Evolutionary conservation across 2,113 vertebrate genomes (phyloP), one percentile per base, ranked within the genome.

Genomic region (Menura novaehollandiae): DNA sequence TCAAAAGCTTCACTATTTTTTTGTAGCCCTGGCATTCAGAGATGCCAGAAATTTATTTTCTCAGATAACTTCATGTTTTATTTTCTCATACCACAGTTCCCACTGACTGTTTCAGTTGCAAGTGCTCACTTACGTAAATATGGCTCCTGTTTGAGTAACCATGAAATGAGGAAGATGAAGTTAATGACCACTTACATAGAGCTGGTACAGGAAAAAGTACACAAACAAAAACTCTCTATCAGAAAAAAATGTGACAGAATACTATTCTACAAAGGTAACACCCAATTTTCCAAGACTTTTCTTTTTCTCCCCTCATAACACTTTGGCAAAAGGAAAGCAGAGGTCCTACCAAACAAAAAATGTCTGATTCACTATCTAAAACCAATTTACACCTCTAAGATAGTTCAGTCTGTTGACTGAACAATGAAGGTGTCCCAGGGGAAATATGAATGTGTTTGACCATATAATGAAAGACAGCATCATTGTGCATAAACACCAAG

Each of bases 111-210:
- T 94, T 88, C 5, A 1, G 85, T 39, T 92, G 63, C 59, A 47
- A 94, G 72, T 11, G 23, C 43, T 90, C 46, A 22, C 82, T 96
- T 91, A 91, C 5, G 15, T 84, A 95, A 96, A 88, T 13, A 77
- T 11, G 33, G 77, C 46, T 63, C 18, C 35, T 9, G 2, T 84
- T 91, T 95, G 73, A 97, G 91, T 78, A 97, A 95, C 43, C 46
- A 32, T 19, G 47, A 96, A 95, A 95, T 55, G 89, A 91, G 86
- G 88, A 96, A 95, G 88, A 86, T 41, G 13, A 85, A 78, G 26
- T 82, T 85, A 95, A 89, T 91, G 74, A 85, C 73, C 71, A 79
- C 66, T 91, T 83, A 72, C 44, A 82, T 53, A 85, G 62, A 89
- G 44, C 44, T 94, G 52, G 55, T 49, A 77, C 39, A 56, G 60